Percentiles rank a stretch among this genome's conserved stretches.
phyloP scores from a whole-genome alignment of 2,888 invertebrate genomes.

The Diplazon laetatorius region DNA sequence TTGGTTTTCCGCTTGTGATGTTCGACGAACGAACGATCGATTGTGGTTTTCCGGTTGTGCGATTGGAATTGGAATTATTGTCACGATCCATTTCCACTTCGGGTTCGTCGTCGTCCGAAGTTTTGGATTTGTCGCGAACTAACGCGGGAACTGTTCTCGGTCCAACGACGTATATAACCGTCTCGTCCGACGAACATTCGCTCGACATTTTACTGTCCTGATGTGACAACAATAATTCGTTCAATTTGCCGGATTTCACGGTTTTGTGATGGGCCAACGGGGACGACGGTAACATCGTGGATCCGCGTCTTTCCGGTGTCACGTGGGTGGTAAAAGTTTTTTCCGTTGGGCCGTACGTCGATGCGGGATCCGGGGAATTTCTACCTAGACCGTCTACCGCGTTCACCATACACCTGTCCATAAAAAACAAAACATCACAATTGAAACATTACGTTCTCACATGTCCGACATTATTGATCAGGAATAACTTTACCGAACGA shows the following conservation, averaged over 20 bases:
- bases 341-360: conserved; percentile 66
- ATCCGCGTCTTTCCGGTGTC: conserved; percentile 75
- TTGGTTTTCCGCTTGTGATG: conserved; percentile 82
- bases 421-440: conserved; percentile 58
- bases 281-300: conserved; percentile 64
- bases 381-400: conserved; percentile 87
- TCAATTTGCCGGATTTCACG: conserved; percentile 71
- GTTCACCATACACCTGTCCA: conserved; percentile 79
- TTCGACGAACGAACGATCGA: conserved; percentile 76
- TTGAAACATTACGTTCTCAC: conserved; percentile 54
- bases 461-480: too few species aligned
- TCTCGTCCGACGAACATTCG: conserved; percentile 82
- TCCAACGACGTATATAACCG: conserved; percentile 81
- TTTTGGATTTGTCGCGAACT: conserved; percentile 58
- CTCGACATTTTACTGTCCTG: conserved; percentile 81
- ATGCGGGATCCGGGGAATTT: conserved; percentile 64
- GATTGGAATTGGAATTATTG: too few species aligned
- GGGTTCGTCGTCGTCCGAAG: conserved; percentile 78
- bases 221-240: conserved; percentile 76
- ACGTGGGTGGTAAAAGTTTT: conserved; percentile 77
- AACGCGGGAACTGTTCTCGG: conserved; percentile 65
- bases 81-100: conserved; percentile 79
- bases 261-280: conserved; percentile 57
- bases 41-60: conserved; percentile 83
- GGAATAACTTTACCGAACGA: neutral